These are phyloP conservation scores for roundworm (Caenorhabditis elegans) DNA, from an alignment of 1,140 invertebrate species.

Conservation along the genomic window DNA sequence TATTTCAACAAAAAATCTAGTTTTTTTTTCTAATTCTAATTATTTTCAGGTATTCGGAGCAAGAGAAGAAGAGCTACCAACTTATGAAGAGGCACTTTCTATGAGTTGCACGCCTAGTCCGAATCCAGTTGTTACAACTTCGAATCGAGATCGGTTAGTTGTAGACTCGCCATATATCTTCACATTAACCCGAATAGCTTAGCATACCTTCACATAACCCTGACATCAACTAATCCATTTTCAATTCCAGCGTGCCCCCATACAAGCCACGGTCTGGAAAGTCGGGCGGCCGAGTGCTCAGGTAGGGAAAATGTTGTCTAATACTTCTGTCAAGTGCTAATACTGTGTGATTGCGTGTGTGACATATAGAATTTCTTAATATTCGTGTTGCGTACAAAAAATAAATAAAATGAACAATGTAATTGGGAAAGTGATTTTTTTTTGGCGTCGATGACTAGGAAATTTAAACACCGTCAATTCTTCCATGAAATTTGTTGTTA, in stretches of 20 bases:
- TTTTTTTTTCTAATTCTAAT: neutral
- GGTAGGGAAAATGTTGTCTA: conserved; percentile 14
- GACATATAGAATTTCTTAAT: neutral
- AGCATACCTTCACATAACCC: neutral
- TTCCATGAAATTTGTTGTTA: too few species aligned
- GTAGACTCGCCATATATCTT: neutral
- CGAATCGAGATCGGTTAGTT: neutral
- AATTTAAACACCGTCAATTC: too few species aligned
- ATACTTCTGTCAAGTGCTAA: neutral
- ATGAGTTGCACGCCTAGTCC: conserved; percentile 34
- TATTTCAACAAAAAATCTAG: neutral
- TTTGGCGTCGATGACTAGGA: too few species aligned
- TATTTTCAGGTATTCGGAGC: neutral
- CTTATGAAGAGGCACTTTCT: conserved; percentile 31
- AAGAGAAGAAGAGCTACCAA: conserved; percentile 12
- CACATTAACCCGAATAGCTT: neutral
- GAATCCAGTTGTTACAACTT: neutral
- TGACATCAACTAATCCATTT: neutral
- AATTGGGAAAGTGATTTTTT: too few species aligned
- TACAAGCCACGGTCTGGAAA: conserved; percentile 35
- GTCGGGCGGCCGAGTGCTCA: conserved; percentile 19
- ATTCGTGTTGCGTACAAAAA: too few species aligned
- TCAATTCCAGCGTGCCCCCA: conserved; percentile 25
- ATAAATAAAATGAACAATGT: too few species aligned
- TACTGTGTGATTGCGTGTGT: neutral